phyloP scores from a whole-genome alignment of 2,888 invertebrate genomes.

The Leucophora obtusa region DNA sequence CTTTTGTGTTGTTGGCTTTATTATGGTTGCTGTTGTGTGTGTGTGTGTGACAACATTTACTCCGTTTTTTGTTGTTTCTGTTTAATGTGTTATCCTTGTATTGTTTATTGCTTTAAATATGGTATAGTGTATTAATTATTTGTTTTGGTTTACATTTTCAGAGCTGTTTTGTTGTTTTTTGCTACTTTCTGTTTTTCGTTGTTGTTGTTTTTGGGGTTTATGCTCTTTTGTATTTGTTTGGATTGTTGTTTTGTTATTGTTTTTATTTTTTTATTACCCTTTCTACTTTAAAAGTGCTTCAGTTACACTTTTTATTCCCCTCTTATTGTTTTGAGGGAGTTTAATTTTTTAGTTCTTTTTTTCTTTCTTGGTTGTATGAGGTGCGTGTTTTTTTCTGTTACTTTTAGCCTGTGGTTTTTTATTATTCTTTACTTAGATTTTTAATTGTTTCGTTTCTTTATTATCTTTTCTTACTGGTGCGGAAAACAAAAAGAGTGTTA shows the following conservation, averaged over 20 bases:
- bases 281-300: conserved; percentile 41
- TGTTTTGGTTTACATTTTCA: conserved; percentile 54
- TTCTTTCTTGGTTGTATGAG: conserved; percentile 3
- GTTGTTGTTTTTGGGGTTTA: conserved; percentile 41
- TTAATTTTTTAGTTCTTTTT: conserved; percentile 7
- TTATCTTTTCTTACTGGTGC: conserved; percentile 52
- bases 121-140: conserved; percentile 63
- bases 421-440: conserved; percentile 55
- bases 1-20: conserved; percentile 6
- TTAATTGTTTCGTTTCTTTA: conserved; percentile 49
- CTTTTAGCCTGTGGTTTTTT: conserved; percentile 59
- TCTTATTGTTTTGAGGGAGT: conserved; percentile 4
- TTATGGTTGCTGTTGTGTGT: conserved; percentile 11
- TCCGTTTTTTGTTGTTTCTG: conserved; percentile 26
- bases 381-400: conserved; percentile 36
- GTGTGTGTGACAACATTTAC: conserved; percentile 31
- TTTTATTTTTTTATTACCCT: conserved; percentile 50
- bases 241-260: conserved; percentile 14
- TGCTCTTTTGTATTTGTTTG: conserved; percentile 44
- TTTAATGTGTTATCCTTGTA: conserved; percentile 30
- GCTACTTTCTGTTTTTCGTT: background rate
- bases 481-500: conserved; percentile 35
- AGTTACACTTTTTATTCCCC: conserved; percentile 32
- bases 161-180: conserved; percentile 8
- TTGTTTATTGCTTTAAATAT: conserved; percentile 60